Percentiles rank a stretch among this genome's conserved stretches.
phyloP scores from a whole-genome alignment of 2,888 invertebrate species.

The Gastrophysa polygoni region DNA sequence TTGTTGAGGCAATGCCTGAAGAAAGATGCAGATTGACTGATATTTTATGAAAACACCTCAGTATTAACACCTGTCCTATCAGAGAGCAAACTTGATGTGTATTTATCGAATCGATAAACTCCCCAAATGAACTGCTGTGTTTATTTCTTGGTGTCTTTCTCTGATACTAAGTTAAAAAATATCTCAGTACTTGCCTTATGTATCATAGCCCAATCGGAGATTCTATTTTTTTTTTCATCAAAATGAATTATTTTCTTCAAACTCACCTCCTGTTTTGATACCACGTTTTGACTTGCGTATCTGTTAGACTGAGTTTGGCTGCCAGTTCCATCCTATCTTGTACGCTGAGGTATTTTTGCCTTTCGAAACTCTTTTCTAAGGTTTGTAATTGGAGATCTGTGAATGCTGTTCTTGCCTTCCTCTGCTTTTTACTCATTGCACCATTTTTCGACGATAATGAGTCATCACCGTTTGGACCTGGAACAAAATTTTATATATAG shows the following conservation, averaged over 20 bases:
- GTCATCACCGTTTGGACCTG: conserved; percentile 87
- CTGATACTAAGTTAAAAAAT: too few relatives aligned
- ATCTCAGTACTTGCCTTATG: too few relatives aligned
- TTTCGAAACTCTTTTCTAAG: conserved; percentile 94
- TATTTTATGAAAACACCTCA: too few relatives aligned
- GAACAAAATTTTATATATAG: conserved; percentile 32
- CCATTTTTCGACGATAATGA: conserved; percentile 66
- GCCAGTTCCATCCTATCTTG: conserved; percentile 99
- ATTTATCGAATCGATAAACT: too few relatives aligned
- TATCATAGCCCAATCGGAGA: too few relatives aligned
- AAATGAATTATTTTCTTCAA: not conserved
- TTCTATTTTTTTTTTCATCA: too few relatives aligned
- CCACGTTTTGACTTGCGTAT: conserved; percentile 99
- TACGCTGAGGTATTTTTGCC: conserved; percentile 95
- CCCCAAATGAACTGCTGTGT: too few relatives aligned
- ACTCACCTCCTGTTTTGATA: conserved; percentile 96
- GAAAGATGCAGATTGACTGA: too few relatives aligned
- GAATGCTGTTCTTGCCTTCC: conserved; percentile 97
- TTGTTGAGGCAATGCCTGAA: too few relatives aligned
- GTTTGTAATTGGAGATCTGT: conserved; percentile 98
- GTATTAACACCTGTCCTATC: too few relatives aligned
- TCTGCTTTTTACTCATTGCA: conserved; percentile 85
- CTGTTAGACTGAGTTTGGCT: conserved; percentile 92
- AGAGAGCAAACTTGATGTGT: too few relatives aligned
- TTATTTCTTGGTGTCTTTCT: too few relatives aligned